Evolutionary conservation across 2,888 invertebrate genomes (phyloP).

Genomic region (Geophilus truncorum): DNA sequence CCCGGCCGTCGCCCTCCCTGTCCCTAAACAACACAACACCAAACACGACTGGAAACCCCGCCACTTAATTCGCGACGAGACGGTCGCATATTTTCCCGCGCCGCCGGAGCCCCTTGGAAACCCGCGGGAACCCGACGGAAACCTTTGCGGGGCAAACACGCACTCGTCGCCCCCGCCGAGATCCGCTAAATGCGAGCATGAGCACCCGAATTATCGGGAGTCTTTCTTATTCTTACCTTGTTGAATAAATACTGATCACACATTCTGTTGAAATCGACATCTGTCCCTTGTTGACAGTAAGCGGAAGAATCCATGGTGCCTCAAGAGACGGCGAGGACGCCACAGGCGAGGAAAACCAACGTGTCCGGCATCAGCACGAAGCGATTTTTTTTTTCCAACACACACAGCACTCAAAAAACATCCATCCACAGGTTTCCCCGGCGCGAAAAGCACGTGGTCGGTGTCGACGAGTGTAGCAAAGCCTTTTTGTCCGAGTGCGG

Average conservation of each 20-base stretch:
- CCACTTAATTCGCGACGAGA: neutral
- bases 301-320: slow-evolving; percentile 13
- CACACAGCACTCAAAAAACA: slow-evolving; percentile 11
- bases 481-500: neutral
- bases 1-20: neutral
- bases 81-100: no score
- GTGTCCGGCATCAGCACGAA: neutral
- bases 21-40: neutral
- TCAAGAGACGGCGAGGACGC: slow-evolving; percentile 7
- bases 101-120: no score
- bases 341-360: neutral
- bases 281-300: slow-evolving; percentile 28
- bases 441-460: neutral
- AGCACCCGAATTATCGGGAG: neutral
- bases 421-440: neutral
- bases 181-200: neutral
- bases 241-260: slow-evolving; percentile 33
- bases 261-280: slow-evolving; percentile 34
- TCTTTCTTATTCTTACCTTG: slow-evolving; percentile 33
- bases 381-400: neutral
- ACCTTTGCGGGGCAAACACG: no score
- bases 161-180: neutral
- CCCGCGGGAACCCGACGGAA: no score
- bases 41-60: neutral
- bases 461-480: neutral